Evolutionary conservation across 1,140 invertebrate species (phyloP).

Genomic region (Diploscapter pachys): DNA sequence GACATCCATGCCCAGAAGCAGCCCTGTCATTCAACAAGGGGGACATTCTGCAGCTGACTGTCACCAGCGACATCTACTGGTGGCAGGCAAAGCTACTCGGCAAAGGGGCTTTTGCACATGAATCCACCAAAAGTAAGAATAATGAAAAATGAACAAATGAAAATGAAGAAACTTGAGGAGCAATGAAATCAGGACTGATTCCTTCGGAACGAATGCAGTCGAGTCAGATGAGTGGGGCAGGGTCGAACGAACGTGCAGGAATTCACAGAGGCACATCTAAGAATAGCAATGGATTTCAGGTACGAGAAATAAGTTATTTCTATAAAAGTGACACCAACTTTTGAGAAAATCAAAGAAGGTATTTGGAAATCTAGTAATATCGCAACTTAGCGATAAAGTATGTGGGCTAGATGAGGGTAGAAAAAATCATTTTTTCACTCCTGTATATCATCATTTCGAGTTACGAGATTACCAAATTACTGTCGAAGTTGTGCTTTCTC

Average conservation of each 20-base stretch:
- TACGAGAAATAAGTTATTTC: no score
- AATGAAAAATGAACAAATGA: no score
- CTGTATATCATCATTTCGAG: not conserved
- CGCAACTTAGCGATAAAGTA: not conserved
- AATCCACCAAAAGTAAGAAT: not conserved
- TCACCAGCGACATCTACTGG: conserved; percentile 89
- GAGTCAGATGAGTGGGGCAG: conserved; percentile 88
- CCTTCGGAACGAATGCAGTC: conserved; percentile 64
- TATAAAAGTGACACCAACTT: no score
- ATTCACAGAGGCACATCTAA: not conserved
- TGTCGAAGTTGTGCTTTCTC: conserved; percentile 33
- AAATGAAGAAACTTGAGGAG: no score
- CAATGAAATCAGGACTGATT: not conserved
- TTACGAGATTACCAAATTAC: not conserved
- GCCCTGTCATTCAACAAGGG: conserved; percentile 84
- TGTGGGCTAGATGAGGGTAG: conserved; percentile 35
- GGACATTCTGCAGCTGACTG: conserved; percentile 94
- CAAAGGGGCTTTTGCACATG: conserved; percentile 18
- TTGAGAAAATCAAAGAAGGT: no score
- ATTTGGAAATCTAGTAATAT: no score
- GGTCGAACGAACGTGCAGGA: conserved; percentile 2
- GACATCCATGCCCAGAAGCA: conserved; percentile 91
- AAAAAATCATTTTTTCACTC: not conserved
- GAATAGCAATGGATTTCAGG: no score
- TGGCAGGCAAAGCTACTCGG: conserved; percentile 63